These are phyloP conservation scores for Trachymyrmex septentrionalis DNA, from an alignment of 1,140 invertebrate species.

Conservation along the genomic window DNA sequence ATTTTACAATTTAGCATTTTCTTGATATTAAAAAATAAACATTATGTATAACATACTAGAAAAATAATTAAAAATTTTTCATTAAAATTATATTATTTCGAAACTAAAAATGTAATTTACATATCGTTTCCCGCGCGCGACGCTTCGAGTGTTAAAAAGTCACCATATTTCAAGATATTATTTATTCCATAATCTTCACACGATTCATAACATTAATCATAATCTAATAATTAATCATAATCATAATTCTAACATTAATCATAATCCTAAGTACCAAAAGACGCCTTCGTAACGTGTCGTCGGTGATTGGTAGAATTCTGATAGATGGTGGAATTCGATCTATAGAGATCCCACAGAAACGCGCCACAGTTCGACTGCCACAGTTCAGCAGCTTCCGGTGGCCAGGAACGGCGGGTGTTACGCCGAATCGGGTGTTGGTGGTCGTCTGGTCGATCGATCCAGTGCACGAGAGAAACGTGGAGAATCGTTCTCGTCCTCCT, in stretches of 20 bases:
- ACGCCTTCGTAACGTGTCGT: neutral
- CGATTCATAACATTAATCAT: conserved; percentile 19
- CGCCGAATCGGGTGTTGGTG: conserved; percentile 71
- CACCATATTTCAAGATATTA: neutral
- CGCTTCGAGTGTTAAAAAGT: neutral
- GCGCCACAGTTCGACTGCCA: conserved; percentile 73
- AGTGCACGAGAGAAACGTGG: conserved; percentile 50
- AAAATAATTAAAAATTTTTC: neutral
- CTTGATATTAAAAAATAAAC: neutral
- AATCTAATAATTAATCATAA: too few species aligned
- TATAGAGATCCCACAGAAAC: conserved; percentile 28
- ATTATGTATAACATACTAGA: neutral
- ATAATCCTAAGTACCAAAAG: neutral
- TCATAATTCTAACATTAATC: conserved; percentile 8
- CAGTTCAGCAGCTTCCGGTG: conserved; percentile 75
- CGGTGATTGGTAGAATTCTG: neutral
- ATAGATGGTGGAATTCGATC: conserved; percentile 41
- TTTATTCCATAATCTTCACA: neutral
- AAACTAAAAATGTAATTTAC: neutral
- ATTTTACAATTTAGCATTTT: neutral
- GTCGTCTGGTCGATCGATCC: conserved; percentile 75
- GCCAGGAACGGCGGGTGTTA: conserved; percentile 69
- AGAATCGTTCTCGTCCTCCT: conserved; percentile 28
- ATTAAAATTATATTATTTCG: neutral
- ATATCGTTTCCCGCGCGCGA: neutral